A percentile compares a stretch with the other conserved stretches of the same genome.
Evolutionary conservation across 2,797 vertebrate genomes (phyloP).

Genomic region (Sorex maritimensis): DNA sequence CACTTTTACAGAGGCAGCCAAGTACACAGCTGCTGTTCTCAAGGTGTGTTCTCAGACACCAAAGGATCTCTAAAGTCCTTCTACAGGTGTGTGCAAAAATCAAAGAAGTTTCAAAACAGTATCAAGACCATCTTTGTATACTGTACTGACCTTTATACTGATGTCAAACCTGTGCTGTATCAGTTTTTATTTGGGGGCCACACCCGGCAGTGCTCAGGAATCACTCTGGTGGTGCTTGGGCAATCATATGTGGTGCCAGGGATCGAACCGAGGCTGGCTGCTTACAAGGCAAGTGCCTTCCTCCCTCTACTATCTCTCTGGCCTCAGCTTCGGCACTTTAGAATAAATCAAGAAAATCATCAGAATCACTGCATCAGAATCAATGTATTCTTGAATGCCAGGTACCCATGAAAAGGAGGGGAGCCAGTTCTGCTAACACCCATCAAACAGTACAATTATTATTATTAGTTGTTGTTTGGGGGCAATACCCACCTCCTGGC

Average conservation of each 20-base stretch:
- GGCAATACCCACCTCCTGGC: no score
- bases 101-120: background rate
- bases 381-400: background rate
- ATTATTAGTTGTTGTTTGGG: no score
- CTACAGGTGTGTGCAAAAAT: background rate
- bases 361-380: background rate
- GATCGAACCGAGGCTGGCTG: no score
- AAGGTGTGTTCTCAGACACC: background rate
- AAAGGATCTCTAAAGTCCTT: background rate
- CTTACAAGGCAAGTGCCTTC: no score
- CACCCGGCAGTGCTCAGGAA: no score
- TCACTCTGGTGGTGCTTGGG: no score
- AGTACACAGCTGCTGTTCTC: background rate
- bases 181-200: no score
- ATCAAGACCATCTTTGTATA: background rate
- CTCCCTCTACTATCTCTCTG: no score
- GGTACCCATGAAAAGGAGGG: fast-evolving
- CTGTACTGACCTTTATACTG: background rate
- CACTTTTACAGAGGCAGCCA: conserved; percentile 18
- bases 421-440: background rate
- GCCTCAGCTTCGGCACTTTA: background rate
- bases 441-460: no score
- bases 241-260: no score
- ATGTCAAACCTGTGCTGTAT: background rate
- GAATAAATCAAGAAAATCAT: background rate